Evolutionary conservation across 1,140 invertebrate species (phyloP).

Genomic region (Pseudomyrmex dendroicus): DNA sequence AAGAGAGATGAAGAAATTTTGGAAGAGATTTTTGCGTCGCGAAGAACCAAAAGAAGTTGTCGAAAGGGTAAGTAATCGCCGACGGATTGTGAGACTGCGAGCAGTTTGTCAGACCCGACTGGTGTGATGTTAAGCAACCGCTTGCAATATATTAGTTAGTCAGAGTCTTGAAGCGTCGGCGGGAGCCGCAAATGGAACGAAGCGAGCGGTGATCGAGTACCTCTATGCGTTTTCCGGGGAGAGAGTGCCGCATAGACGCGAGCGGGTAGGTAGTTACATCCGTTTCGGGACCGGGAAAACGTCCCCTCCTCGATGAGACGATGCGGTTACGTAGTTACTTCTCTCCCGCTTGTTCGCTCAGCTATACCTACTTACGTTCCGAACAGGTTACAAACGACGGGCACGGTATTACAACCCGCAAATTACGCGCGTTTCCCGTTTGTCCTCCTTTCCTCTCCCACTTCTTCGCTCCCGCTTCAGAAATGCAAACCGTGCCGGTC

Average conservation of each 20-base stretch:
- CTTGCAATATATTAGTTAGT: slow-evolving; percentile 54
- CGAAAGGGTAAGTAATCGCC: slow-evolving; percentile 8
- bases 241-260: slow-evolving; percentile 44
- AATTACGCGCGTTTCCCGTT: slow-evolving; percentile 67
- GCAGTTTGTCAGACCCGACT: background rate
- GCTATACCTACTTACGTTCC: slow-evolving; percentile 72
- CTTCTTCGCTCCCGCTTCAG: slow-evolving; percentile 45
- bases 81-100: slow-evolving; percentile 10
- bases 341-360: slow-evolving; percentile 41
- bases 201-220: slow-evolving; percentile 53
- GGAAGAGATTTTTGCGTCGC: background rate
- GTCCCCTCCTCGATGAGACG: slow-evolving; percentile 69
- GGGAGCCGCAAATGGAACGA: slow-evolving; percentile 33
- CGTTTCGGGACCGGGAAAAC: slow-evolving; percentile 65
- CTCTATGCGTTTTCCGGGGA: slow-evolving; percentile 56
- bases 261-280: slow-evolving; percentile 58
- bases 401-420: slow-evolving; percentile 76
- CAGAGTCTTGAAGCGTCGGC: slow-evolving; percentile 30
- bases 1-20: no score
- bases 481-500: slow-evolving; percentile 66
- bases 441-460: background rate
- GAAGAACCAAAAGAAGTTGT: background rate
- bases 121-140: slow-evolving; percentile 25
- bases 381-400: slow-evolving; percentile 76
- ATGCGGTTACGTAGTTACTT: slow-evolving; percentile 74